Conservation (phyloP, 2,888 invertebrate species). For the Nesidiocoris tenuis region DNA sequence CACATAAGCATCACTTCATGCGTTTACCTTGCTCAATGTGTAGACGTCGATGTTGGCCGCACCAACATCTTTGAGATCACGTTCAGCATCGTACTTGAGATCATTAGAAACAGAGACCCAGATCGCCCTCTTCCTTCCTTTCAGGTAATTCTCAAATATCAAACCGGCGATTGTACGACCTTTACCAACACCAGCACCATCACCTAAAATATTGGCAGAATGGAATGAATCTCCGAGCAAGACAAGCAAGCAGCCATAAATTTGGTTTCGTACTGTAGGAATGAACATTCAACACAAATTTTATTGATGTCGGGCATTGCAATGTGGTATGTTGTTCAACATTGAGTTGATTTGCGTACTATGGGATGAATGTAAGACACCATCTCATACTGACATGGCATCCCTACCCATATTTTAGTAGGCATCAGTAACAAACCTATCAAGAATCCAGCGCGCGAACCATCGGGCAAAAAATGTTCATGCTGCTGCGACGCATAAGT, state of each 20-base stretch:
- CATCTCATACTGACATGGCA: too few relatives aligned
- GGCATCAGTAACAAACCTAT: constrained; percentile 63
- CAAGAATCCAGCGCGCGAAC: constrained; percentile 89
- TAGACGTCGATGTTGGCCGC: constrained; percentile 85
- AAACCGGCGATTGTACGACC: constrained; percentile 97
- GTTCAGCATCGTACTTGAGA: constrained; percentile 94
- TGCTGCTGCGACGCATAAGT: constrained; percentile 97
- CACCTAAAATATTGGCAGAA: constrained; percentile 65
- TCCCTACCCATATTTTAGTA: not conserved
- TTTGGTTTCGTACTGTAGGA: too few relatives aligned
- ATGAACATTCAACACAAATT: too few relatives aligned
- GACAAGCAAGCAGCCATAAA: too few relatives aligned
- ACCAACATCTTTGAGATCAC: constrained; percentile 94
- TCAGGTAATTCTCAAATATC: constrained; percentile 94
- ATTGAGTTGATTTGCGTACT: too few relatives aligned
- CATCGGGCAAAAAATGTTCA: constrained; percentile 83
- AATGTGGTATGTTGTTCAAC: too few relatives aligned
- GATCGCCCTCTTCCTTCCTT: constrained; percentile 90
- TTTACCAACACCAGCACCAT: constrained; percentile 97
- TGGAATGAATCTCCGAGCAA: too few relatives aligned
- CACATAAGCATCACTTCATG: too few relatives aligned
- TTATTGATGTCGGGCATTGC: too few relatives aligned
- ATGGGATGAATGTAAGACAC: too few relatives aligned
- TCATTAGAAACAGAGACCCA: constrained; percentile 99
- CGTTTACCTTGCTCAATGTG: constrained; percentile 82